Evolutionary conservation across 2,797 vertebrate genomes (phyloP).

Genomic region (Pachyuromys duprasi): DNA sequence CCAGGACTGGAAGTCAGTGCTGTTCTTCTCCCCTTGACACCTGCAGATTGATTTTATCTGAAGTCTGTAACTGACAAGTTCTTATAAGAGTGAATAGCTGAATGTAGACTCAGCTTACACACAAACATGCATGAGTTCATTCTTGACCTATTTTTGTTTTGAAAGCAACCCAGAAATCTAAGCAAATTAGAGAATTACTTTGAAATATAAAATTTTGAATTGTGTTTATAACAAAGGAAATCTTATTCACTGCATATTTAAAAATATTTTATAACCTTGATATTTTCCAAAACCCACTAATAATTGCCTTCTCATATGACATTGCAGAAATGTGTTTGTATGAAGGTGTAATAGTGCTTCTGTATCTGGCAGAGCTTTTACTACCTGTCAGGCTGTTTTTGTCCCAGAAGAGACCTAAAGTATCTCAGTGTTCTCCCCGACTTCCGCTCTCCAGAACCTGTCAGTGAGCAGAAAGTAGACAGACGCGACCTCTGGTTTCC

Average conservation of each 20-base stretch:
- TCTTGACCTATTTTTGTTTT: conserved; percentile 4
- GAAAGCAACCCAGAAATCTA: conserved; percentile 11
- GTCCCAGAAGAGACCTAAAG: neutral
- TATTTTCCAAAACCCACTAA: neutral
- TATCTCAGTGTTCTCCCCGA: neutral
- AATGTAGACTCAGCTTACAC: neutral
- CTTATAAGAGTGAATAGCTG: neutral
- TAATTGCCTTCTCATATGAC: neutral
- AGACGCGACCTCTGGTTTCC: neutral
- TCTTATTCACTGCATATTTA: neutral
- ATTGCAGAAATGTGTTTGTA: conserved; percentile 8
- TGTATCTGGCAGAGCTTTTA: neutral
- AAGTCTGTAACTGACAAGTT: neutral
- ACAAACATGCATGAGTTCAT: fast-evolving
- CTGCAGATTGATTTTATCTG: neutral
- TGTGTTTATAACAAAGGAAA: neutral
- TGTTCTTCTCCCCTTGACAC: neutral
- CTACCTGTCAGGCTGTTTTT: conserved; percentile 10
- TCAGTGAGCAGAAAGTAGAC: neutral
- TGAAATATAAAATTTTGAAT: conserved; percentile 38
- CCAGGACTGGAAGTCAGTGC: neutral
- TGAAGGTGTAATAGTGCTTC: neutral
- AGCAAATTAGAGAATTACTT: conserved; percentile 35
- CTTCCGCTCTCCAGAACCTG: neutral
- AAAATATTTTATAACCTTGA: conserved; percentile 10